Base-by-base conservation (phyloP, 2,888 invertebrate genomes). In the Tenthredo mesomela region DNA sequence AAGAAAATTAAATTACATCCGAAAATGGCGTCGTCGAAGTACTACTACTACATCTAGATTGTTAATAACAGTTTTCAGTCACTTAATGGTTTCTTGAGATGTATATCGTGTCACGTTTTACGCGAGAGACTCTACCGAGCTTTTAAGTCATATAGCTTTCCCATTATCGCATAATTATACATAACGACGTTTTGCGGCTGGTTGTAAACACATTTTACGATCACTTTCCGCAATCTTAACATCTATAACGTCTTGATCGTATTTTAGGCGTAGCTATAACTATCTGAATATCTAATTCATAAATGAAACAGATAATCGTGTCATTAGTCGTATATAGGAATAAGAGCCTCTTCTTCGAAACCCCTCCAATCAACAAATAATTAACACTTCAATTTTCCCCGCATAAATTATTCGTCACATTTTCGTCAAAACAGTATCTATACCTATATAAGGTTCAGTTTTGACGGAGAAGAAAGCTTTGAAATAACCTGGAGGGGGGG, bases 111-210 rank as follows among this genome's bases (percentile, higher is more conserved):
- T 25, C 61, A 25, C 61, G 61, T 61, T 61, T 61, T 61, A 61
- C 37, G 25, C 25, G 10, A 21, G 25, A 10, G 61, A 25, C 61
- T 25, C 73, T n/a, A 12, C 12, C 73, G 43, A 73, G 73, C 40
- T 43, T 73, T 73, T 73, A 40, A 73, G 25, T 43, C 40, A 77
- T 54, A 77, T 54, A 77, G 54, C 77, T 54, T 73, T 40, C 50
- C 54, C 77, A 77, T 77, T 77, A 77, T 77, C 54, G 33, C 50
- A 50, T 77, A 77, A 77, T 77, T 77, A 77, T 77, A 77, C 54
- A 10, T 73, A 73, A 73, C 71, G 71, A 43, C 71, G 37, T 77
- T 29, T 77, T 33, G 77, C 54, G 77, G 77, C 77, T 77, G 50
- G 47, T 47, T 77, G 77, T 77, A 77, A 77, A 77, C 77, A 50